These are phyloP conservation scores for Peromyscus nudipes DNA, from an alignment of 2,797 vertebrate species.

Conservation along the genomic window DNA sequence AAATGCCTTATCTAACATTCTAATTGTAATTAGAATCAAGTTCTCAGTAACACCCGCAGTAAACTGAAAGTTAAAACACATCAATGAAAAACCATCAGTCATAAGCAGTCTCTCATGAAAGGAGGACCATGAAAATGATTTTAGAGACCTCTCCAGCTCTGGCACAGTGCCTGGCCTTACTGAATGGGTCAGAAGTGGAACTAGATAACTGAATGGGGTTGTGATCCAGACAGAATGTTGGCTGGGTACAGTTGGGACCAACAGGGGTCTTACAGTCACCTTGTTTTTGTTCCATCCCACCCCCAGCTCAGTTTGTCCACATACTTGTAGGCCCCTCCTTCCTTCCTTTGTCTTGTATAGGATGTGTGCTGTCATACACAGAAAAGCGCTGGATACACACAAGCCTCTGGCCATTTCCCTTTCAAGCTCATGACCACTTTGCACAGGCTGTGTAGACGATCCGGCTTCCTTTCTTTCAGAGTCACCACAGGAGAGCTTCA, in stretches of 20 bases:
- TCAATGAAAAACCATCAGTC: neutral
- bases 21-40: slow-evolving; percentile 30
- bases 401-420: neutral
- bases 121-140: neutral
- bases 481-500: neutral
- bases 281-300: neutral
- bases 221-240: neutral
- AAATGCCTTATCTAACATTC: slow-evolving; percentile 22
- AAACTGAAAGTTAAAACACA: slow-evolving; percentile 25
- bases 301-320: neutral
- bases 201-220: neutral
- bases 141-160: neutral
- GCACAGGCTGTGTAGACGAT: neutral
- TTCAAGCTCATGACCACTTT: neutral
- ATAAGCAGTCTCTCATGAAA: neutral
- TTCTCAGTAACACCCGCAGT: slow-evolving; percentile 8
- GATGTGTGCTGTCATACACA: neutral
- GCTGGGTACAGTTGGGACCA: neutral
- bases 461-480: neutral
- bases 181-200: neutral
- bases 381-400: neutral
- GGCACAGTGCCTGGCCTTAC: neutral
- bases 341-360: neutral
- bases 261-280: neutral
- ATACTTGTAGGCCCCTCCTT: neutral